Evolutionary conservation across 2,797 vertebrate species (phyloP), one percentile per base, ranked within the genome.

Genomic region (Acanthurus leucopareius): DNA sequence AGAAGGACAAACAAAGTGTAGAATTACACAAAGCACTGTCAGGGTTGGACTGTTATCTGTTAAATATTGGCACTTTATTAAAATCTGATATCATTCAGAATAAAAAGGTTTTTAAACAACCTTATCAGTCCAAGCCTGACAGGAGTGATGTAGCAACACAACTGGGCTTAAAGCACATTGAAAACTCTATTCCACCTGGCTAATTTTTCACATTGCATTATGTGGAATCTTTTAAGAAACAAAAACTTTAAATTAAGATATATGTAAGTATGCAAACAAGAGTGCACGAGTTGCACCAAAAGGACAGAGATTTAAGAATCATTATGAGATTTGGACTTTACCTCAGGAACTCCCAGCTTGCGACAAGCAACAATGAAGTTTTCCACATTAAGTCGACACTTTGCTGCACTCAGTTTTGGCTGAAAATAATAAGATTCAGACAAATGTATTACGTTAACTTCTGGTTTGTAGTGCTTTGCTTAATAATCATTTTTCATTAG

Each of bases 331-430:
- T 35, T 35, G 32, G 32, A 35, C 0, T 45, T 87, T 94, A 98
- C 97, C 97, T 98, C 96, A 0, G 97, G 93, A 44, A 98, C 92
- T 15, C 97, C 97, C 73, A 98, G 93, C 81, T 94, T 97, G 10
- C 96, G 96, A 80, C 97, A 97, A 17, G 97, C 97, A 19, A 92
- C 56, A 11, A 97, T 85, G 90, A 98, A 98, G 90, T 95, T 97
- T 78, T 98, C 97, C 73, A 97, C 95, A 11, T 98, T 98, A 65
- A 96, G 95, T 62, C 95, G 95, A 85, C 96, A 95, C 84, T 97
- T 97, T 20, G 96, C 93, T 4, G 93, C 68, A 49, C 96, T 97
- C 84, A 98, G 95, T 82, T 97, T 97, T 69, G 97, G 97, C 97
- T 98, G 90, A 19, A 82, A 81, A 75, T 2, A 38, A 61, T 0